Evolutionary conservation across 1,140 invertebrate genomes (phyloP).

Genomic region (Galleria mellonella): DNA sequence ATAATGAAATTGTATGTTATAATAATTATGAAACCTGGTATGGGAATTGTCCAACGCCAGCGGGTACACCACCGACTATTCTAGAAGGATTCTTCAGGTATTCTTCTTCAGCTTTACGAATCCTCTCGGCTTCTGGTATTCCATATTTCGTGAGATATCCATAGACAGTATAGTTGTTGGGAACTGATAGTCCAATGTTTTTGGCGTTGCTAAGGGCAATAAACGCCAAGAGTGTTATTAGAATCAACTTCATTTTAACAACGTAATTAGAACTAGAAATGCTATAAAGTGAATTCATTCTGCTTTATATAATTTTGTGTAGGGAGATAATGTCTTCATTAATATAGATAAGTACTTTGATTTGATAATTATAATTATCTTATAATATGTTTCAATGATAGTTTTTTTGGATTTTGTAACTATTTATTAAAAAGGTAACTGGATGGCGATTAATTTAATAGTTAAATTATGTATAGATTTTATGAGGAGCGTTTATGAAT

Average conservation of each 20-base stretch:
- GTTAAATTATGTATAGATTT: too few species aligned
- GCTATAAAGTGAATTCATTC: too few species aligned
- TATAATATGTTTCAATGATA: too few species aligned
- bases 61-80: slow-evolving; percentile 30
- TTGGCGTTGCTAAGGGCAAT: slow-evolving; percentile 9
- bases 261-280: not conserved
- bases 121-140: slow-evolving; percentile 25
- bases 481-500: too few species aligned
- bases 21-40: slow-evolving; percentile 22
- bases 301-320: too few species aligned
- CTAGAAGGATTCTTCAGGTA: slow-evolving; percentile 9
- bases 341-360: too few species aligned
- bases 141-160: slow-evolving; percentile 22
- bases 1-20: too few species aligned
- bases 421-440: too few species aligned
- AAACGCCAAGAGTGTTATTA: slow-evolving; percentile 10
- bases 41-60: slow-evolving; percentile 22
- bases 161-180: slow-evolving; percentile 15
- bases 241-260: slow-evolving; percentile 9
- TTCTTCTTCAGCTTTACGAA: slow-evolving; percentile 20
- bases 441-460: too few species aligned
- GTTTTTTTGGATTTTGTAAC: too few species aligned
- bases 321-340: too few species aligned
- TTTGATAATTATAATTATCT: too few species aligned
- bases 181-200: slow-evolving; percentile 4